phyloP scores from a whole-genome alignment of 2,888 invertebrate species.

The Enchytraeus crypticus region DNA sequence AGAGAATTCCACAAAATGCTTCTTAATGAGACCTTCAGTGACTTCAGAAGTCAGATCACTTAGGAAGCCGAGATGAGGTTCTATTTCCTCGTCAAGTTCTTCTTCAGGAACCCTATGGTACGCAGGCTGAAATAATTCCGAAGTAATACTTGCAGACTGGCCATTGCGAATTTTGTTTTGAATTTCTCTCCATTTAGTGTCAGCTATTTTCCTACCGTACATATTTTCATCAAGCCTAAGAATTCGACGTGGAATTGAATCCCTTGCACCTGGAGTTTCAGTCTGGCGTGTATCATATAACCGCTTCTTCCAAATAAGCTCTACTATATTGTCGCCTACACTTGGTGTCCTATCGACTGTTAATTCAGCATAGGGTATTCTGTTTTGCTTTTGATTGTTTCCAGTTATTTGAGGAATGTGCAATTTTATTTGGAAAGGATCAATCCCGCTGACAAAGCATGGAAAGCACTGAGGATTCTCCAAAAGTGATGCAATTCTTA shows the following conservation, averaged over 20 bases:
- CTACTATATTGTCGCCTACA: neutral
- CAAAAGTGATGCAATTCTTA: neutral
- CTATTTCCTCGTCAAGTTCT: too few species aligned
- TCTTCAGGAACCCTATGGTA: neutral
- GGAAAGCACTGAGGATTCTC: neutral
- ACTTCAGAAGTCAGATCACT: too few species aligned
- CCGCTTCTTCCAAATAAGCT: neutral
- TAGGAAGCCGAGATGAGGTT: too few species aligned
- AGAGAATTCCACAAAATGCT: neutral
- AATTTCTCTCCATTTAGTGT: neutral
- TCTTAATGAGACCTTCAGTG: too few species aligned
- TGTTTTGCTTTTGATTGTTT: neutral
- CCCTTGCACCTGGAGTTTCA: neutral
- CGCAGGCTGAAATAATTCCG: neutral
- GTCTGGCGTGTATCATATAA: neutral
- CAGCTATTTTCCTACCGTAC: neutral
- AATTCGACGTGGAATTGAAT: neutral
- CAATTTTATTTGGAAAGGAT: neutral
- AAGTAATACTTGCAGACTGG: neutral
- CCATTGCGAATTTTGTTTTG: neutral
- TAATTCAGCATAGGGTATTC: neutral
- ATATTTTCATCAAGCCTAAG: neutral
- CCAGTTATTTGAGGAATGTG: constrained; percentile 1
- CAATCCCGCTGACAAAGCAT: neutral
- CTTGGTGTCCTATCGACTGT: neutral